Evolutionary conservation across 1,140 invertebrate genomes (phyloP).

Genomic region (Leptinotarsa texana): DNA sequence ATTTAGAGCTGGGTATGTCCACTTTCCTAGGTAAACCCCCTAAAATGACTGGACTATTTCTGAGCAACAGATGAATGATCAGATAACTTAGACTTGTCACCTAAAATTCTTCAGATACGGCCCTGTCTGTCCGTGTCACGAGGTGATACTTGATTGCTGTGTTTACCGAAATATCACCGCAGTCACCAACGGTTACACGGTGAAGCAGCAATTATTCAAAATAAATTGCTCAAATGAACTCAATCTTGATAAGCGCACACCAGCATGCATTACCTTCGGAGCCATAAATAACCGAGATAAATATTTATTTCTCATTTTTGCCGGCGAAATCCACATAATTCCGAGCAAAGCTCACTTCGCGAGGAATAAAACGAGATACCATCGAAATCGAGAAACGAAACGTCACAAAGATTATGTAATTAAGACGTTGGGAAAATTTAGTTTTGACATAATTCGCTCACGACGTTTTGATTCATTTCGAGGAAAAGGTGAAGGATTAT

Average conservation of each 20-base stretch:
- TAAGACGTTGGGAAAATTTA: background rate
- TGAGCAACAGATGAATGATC: too few relatives aligned
- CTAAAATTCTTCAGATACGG: too few relatives aligned
- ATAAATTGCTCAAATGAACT: background rate
- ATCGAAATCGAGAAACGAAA: background rate
- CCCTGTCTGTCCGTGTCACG: too few relatives aligned
- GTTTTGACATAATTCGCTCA: background rate
- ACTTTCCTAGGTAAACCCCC: too few relatives aligned
- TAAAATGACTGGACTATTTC: too few relatives aligned
- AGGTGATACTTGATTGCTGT: conserved; percentile 1
- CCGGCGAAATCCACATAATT: background rate
- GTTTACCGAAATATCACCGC: background rate
- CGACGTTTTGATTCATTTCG: background rate
- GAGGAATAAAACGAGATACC: background rate
- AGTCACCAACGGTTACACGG: background rate
- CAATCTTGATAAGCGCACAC: background rate
- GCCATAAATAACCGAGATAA: conserved; percentile 2
- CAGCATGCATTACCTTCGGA: background rate
- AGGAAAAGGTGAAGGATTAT: background rate
- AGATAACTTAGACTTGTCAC: too few relatives aligned
- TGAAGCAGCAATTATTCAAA: background rate
- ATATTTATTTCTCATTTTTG: conserved; percentile 3
- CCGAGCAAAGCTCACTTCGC: conserved; percentile 4
- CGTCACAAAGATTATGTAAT: conserved; percentile 2
- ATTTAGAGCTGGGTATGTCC: too few relatives aligned